Evolutionary conservation across 2,797 vertebrate species (phyloP).

Genomic region (Macropodus opercularis): DNA sequence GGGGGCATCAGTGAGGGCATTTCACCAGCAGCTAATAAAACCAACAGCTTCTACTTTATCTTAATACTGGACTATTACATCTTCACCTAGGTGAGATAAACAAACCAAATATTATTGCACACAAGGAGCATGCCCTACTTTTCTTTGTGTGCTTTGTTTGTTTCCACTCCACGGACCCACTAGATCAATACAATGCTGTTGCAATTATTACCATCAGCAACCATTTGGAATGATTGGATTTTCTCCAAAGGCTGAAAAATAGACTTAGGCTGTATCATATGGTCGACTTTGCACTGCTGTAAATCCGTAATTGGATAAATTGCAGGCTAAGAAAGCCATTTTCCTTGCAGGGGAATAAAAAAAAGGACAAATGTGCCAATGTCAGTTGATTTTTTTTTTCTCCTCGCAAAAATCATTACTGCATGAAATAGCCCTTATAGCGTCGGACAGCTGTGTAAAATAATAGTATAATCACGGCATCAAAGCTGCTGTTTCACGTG

Average conservation of each 20-base stretch:
- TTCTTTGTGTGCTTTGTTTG: conserved; percentile 61
- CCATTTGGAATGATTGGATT: conserved; percentile 79
- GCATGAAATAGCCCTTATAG: conserved; percentile 60
- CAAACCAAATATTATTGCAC: conserved; percentile 58
- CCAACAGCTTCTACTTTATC: conserved; percentile 43
- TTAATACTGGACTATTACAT: conserved; percentile 47
- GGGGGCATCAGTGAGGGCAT: conserved; percentile 8
- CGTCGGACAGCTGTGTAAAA: conserved; percentile 48
- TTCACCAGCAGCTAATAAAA: conserved; percentile 49
- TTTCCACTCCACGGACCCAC: conserved; percentile 63
- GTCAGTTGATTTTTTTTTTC: conserved; percentile 69
- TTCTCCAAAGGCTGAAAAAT: conserved; percentile 73
- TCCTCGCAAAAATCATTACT: conserved; percentile 64
- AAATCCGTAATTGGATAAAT: conserved; percentile 81
- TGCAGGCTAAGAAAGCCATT: conserved; percentile 67
- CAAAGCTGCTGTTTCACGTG: conserved; percentile 46
- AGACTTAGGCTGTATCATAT: conserved; percentile 73
- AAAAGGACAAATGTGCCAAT: conserved; percentile 62
- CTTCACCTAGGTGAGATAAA: conserved; percentile 54
- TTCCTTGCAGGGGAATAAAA: conserved; percentile 63
- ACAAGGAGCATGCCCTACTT: conserved; percentile 41
- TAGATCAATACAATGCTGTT: conserved; percentile 75
- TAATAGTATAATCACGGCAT: conserved; percentile 55
- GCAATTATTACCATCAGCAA: conserved; percentile 80
- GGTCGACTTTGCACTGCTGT: conserved; percentile 71